Percentiles rank a stretch among this genome's conserved stretches.
Conservation (phyloP, 2,113 vertebrate species). For the Limanda limanda region DNA sequence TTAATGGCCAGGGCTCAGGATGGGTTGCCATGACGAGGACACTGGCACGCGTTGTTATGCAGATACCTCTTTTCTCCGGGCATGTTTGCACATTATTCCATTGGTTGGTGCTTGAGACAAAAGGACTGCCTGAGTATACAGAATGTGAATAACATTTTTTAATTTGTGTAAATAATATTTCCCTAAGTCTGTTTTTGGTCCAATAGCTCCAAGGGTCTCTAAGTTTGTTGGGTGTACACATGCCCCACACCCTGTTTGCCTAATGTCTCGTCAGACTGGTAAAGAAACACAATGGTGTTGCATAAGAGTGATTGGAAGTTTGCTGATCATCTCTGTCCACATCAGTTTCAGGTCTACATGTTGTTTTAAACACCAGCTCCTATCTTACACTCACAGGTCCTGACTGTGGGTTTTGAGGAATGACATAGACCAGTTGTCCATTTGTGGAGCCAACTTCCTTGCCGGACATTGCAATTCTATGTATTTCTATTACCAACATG, state of each 20-base stretch:
- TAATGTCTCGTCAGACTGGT: background rate
- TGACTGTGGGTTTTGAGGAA: background rate
- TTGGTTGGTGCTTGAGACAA: conserved; percentile 16
- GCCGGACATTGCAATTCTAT: no score
- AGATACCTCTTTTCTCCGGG: conserved; percentile 39
- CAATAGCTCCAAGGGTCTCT: background rate
- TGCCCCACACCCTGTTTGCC: background rate
- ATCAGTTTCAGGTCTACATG: background rate
- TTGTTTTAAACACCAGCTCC: background rate
- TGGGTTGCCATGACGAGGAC: conserved; percentile 69
- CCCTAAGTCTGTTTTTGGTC: background rate
- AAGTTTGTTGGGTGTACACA: background rate
- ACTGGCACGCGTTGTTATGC: conserved; percentile 54
- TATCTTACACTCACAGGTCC: background rate
- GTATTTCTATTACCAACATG: background rate
- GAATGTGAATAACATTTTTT: background rate
- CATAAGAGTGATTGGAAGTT: background rate
- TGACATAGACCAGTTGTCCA: background rate
- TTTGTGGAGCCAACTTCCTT: background rate
- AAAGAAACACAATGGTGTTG: background rate
- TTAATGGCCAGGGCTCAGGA: conserved; percentile 48
- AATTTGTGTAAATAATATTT: background rate
- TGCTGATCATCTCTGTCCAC: background rate
- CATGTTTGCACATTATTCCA: conserved; percentile 62
- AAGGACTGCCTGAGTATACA: background rate